A percentile compares a stretch with the other conserved stretches of the same genome.
phyloP scores from a whole-genome alignment of 2,888 invertebrate species.

The Heliconius aoede region DNA sequence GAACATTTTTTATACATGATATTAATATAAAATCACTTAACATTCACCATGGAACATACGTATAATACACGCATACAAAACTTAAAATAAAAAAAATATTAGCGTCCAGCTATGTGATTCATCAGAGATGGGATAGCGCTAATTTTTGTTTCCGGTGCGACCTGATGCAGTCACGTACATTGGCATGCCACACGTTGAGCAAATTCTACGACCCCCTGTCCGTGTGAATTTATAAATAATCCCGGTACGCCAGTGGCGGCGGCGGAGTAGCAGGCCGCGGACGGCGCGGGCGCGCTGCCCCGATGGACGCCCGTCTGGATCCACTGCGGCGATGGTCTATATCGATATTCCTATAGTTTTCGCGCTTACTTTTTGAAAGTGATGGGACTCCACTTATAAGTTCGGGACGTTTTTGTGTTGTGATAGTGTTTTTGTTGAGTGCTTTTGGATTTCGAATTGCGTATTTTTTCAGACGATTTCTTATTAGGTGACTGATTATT shows the following conservation, averaged over 20 bases:
- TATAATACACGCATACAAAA: neutral
- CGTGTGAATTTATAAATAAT: constrained; percentile 83
- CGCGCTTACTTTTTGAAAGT: constrained; percentile 21
- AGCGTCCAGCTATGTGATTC: constrained; percentile 36
- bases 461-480: neutral
- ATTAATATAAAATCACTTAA: neutral
- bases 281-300: constrained; percentile 83
- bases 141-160: constrained; percentile 70
- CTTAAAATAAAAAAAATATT: constrained; percentile 29
- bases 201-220: constrained; percentile 83
- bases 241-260: constrained; percentile 81
- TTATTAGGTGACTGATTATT: neutral
- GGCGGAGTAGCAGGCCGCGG: constrained; percentile 80
- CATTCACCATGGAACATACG: neutral
- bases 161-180: constrained; percentile 68
- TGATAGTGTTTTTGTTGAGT: constrained; percentile 28
- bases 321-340: constrained; percentile 63
- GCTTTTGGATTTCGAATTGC: neutral
- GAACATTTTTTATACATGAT: neutral
- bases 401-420: constrained; percentile 30
- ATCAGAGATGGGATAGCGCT: constrained; percentile 38
- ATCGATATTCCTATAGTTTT: constrained; percentile 44
- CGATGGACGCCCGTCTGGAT: constrained; percentile 66
- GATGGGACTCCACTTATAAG: constrained; percentile 2
- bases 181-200: constrained; percentile 76